A percentile compares a stretch with the other conserved stretches of the same genome.
These are phyloP conservation scores for Eutrigla gurnardus DNA, from an alignment of 2,797 vertebrate genomes.

Conservation along the genomic window DNA sequence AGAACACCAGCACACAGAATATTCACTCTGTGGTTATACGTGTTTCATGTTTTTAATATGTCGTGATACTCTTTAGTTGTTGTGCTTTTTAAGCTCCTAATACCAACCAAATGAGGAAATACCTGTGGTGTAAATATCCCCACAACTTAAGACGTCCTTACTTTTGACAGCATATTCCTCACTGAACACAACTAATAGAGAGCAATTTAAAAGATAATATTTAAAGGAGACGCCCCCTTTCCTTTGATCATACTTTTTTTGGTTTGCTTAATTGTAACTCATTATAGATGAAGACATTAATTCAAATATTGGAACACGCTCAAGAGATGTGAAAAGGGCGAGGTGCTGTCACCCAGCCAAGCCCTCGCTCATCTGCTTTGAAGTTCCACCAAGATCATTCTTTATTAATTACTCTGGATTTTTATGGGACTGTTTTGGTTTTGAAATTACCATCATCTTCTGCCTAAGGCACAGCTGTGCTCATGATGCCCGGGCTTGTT, in stretches of 20 bases:
- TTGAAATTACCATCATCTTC: conserved; percentile 1
- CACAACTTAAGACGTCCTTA: background rate
- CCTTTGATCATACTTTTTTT: background rate
- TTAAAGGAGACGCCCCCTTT: background rate
- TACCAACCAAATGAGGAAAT: too few species aligned
- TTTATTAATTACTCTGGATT: background rate
- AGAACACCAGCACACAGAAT: background rate
- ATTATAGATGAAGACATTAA: background rate
- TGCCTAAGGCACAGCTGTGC: background rate
- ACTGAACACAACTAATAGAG: background rate
- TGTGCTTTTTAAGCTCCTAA: too few species aligned
- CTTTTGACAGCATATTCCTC: background rate
- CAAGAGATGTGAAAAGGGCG: conserved; percentile 11
- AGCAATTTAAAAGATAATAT: background rate
- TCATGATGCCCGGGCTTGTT: conserved; percentile 29
- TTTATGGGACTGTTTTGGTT: background rate
- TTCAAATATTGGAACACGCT: background rate
- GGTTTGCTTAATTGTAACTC: background rate
- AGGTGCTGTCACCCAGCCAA: conserved; percentile 20
- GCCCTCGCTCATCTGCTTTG: conserved; percentile 8
- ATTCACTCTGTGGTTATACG: conserved; percentile 12
- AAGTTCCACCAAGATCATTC: conserved; percentile 3
- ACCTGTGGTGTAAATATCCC: background rate
- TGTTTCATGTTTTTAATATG: too few species aligned
- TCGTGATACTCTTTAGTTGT: too few species aligned